Conservation (phyloP, 1,140 invertebrate species). For the Penaeus japonicus region DNA sequence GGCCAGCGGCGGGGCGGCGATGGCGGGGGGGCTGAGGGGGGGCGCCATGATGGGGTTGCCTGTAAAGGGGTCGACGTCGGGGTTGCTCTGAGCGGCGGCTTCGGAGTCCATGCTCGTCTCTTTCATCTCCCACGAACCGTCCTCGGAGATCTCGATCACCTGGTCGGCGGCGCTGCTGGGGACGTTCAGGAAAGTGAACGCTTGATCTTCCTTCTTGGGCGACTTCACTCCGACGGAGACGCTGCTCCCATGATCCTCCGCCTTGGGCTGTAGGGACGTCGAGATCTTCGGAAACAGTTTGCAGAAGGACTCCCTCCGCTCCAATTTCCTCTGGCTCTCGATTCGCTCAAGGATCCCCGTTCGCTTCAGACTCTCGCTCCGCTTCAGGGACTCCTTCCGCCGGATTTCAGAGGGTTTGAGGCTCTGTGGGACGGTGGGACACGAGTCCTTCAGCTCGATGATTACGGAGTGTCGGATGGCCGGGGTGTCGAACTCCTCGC, state of each 20-base stretch:
- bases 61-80: constrained; percentile 41
- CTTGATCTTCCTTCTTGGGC: constrained; percentile 8
- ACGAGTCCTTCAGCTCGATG: constrained; percentile 55
- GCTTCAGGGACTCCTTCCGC: constrained; percentile 35
- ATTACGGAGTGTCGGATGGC: constrained; percentile 57
- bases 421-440: constrained; percentile 24
- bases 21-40: constrained; percentile 38
- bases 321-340: neutral
- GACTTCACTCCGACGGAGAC: constrained; percentile 25
- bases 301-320: constrained; percentile 21
- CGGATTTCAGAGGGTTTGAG: constrained; percentile 33
- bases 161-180: neutral
- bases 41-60: constrained; percentile 46
- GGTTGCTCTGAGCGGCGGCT: neutral
- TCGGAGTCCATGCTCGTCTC: constrained; percentile 9
- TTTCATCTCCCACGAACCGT: constrained; percentile 58
- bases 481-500: constrained; percentile 42
- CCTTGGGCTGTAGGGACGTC: neutral
- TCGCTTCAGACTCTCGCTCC: constrained; percentile 32
- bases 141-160: constrained; percentile 59
- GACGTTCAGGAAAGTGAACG: constrained; percentile 17
- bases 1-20: constrained; percentile 46
- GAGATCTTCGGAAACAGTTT: neutral
- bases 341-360: constrained; percentile 10
- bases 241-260: constrained; percentile 3